Conservation (phyloP, 2,888 invertebrate species). For the Eudasyphora cyanicolor region DNA sequence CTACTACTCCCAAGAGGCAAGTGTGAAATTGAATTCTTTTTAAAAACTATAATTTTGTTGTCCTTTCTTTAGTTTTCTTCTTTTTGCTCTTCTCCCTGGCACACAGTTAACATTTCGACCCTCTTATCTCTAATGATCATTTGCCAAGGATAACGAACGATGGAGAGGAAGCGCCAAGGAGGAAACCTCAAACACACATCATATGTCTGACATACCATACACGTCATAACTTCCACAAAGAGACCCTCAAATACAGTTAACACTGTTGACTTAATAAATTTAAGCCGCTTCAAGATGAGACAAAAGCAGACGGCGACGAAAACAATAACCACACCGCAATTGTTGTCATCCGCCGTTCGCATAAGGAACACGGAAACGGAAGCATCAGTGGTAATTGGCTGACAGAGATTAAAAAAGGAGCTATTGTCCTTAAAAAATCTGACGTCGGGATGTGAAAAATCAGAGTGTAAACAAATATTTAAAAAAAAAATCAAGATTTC, state of each 20-base stretch:
- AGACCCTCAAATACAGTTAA: conserved; percentile 36
- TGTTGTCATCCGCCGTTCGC: conserved; percentile 35
- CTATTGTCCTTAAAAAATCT: too few relatives aligned
- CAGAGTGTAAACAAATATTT: too few relatives aligned
- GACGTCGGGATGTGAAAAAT: too few relatives aligned
- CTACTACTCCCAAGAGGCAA: neutral
- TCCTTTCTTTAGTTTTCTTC: neutral
- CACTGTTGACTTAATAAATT: conserved; percentile 52
- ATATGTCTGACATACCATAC: neutral
- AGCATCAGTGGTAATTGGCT: neutral
- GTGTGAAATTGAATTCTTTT: conserved; percentile 37
- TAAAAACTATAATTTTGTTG: conserved; percentile 22
- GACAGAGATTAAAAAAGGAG: neutral
- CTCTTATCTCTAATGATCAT: conserved; percentile 23
- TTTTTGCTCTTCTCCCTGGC: neutral
- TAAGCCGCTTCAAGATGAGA: conserved; percentile 41
- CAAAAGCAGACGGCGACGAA: neutral
- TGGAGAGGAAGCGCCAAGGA: neutral
- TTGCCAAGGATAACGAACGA: neutral
- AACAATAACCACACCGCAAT: conserved; percentile 25
- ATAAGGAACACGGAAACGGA: neutral
- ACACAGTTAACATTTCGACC: conserved; percentile 15
- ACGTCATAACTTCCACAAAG: conserved; percentile 4
- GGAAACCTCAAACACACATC: neutral
- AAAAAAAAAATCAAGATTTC: too few relatives aligned